Evolutionary conservation across 1,140 invertebrate genomes (phyloP).

Genomic region (Hylyphantes graminicola): DNA sequence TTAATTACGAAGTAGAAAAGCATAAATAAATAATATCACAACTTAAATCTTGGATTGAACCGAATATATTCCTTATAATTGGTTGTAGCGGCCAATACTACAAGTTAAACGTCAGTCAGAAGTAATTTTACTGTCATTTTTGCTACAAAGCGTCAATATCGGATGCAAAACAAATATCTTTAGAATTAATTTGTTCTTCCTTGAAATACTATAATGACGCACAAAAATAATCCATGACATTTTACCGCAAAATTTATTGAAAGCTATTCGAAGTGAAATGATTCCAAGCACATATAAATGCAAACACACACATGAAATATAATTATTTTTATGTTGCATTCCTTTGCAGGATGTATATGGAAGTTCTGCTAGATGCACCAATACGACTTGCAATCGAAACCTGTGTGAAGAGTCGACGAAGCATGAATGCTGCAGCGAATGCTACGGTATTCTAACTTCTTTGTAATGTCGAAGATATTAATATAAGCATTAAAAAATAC

Average conservation of each 20-base stretch:
- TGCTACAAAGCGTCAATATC: too few relatives aligned
- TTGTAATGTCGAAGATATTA: background rate
- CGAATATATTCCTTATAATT: too few relatives aligned
- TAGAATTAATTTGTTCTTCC: background rate
- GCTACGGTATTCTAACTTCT: conserved; percentile 4
- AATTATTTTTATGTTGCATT: background rate
- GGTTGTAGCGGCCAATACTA: too few relatives aligned
- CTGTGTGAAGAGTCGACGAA: conserved; percentile 2
- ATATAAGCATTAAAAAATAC: background rate
- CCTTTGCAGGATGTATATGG: conserved; percentile 12
- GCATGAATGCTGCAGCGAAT: conserved; percentile 35
- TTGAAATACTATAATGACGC: background rate
- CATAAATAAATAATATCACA: too few relatives aligned
- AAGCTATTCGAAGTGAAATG: background rate
- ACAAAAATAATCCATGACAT: background rate
- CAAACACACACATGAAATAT: background rate
- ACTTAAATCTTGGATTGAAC: too few relatives aligned
- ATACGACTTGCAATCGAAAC: conserved; percentile 3
- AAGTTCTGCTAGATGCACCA: conserved; percentile 20
- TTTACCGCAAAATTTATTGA: background rate
- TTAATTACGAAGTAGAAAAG: too few relatives aligned
- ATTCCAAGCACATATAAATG: too few relatives aligned
- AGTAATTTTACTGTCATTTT: too few relatives aligned
- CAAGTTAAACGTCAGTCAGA: too few relatives aligned
- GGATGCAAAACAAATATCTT: too few relatives aligned